Evolutionary conservation across 2,113 vertebrate genomes (phyloP).

Genomic region (Phaetusa simplex): DNA sequence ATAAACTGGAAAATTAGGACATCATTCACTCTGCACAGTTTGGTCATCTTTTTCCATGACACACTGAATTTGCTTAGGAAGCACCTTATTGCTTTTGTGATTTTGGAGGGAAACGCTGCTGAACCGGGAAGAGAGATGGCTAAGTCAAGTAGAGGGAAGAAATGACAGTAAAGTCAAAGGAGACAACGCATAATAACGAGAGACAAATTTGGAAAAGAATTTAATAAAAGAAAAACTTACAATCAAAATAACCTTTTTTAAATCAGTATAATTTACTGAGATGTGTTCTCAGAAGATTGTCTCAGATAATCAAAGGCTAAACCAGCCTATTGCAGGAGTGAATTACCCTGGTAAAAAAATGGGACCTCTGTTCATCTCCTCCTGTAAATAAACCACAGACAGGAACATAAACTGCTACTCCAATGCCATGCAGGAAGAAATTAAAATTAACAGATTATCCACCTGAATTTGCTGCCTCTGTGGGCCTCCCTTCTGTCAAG

Average conservation of each 20-base stretch:
- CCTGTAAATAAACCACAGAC: background rate
- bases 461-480: background rate
- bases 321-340: background rate
- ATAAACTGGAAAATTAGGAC: background rate
- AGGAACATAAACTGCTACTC: background rate
- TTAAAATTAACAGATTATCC: slow-evolving; percentile 14
- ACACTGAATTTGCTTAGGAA: background rate
- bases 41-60: background rate
- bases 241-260: background rate
- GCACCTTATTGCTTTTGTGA: background rate
- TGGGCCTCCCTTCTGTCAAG: background rate
- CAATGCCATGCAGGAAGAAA: background rate
- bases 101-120: background rate
- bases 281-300: background rate
- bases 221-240: background rate
- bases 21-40: background rate
- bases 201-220: background rate
- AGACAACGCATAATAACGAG: background rate
- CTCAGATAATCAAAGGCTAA: background rate
- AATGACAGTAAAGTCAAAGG: background rate
- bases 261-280: background rate
- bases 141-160: background rate
- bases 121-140: background rate
- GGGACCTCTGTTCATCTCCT: slow-evolving; percentile 7
- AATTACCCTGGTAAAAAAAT: background rate